Percentiles rank a stretch among this genome's conserved stretches.
phyloP scores from a whole-genome alignment of 2,888 invertebrate species.

The Pollenia griseotomentosa region DNA sequence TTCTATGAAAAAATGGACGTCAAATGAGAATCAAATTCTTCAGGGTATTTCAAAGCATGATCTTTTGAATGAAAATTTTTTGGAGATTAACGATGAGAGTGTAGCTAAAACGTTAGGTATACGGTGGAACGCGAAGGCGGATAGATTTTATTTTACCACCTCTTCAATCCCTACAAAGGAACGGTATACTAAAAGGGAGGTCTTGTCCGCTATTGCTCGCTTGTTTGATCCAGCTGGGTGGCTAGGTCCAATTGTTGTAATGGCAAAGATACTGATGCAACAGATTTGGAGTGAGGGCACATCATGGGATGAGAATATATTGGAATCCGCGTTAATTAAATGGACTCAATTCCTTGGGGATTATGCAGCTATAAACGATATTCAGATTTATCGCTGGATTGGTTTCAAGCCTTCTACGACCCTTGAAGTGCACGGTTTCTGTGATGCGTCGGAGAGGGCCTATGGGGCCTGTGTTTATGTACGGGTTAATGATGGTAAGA shows the following conservation, averaged over 20 bases:
- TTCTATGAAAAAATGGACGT: slow-evolving; percentile 15
- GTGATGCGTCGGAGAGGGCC: slow-evolving; percentile 58
- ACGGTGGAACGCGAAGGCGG: slow-evolving; percentile 13
- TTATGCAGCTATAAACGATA: background rate
- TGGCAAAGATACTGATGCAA: slow-evolving; percentile 20
- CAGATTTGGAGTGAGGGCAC: slow-evolving; percentile 5
- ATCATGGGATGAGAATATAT: slow-evolving; percentile 10
- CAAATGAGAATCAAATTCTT: background rate
- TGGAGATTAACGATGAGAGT: slow-evolving; percentile 12
- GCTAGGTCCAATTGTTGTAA: background rate
- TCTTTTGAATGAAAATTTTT: background rate
- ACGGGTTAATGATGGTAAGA: background rate
- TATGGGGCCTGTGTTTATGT: slow-evolving; percentile 18
- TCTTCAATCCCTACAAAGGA: background rate
- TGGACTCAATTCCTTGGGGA: slow-evolving; percentile 24
- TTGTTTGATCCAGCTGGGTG: slow-evolving; percentile 30
- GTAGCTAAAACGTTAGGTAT: slow-evolving; percentile 5
- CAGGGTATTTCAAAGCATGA: background rate
- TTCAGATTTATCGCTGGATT: slow-evolving; percentile 15
- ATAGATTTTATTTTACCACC: background rate
- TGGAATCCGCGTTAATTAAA: background rate
- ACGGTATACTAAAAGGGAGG: background rate
- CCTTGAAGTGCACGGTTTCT: slow-evolving; percentile 59
- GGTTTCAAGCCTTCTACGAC: background rate
- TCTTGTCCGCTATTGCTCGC: slow-evolving; percentile 12